Evolutionary conservation across 2,888 invertebrate species (phyloP).

Genomic region (Pinctada fucata): DNA sequence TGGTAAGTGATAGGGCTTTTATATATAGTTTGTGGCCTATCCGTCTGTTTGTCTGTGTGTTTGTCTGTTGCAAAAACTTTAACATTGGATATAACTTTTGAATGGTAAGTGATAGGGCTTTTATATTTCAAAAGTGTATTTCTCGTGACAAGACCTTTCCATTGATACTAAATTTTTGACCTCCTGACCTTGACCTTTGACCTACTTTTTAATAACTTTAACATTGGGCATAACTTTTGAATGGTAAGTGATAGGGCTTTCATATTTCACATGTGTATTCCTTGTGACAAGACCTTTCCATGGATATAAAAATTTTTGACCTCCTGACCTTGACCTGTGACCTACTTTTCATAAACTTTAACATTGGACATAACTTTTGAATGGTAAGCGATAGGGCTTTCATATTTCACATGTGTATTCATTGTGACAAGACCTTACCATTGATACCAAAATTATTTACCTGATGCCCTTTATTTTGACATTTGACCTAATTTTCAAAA

Average conservation of each 20-base stretch:
- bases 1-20: background rate
- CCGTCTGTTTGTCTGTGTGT: no score
- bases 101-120: background rate
- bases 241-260: background rate
- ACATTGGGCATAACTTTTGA: background rate
- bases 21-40: background rate
- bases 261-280: background rate
- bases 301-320: background rate
- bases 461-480: background rate
- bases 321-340: background rate
- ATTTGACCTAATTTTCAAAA: background rate
- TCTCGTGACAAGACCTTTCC: background rate
- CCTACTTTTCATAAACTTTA: background rate
- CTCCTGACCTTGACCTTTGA: background rate
- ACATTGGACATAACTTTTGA: background rate
- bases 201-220: background rate
- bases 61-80: background rate
- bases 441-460: background rate
- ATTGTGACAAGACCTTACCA: background rate
- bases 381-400: background rate
- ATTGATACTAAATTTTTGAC: background rate
- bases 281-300: background rate
- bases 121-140: background rate
- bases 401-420: background rate
- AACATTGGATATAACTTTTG: background rate